Conservation (phyloP, 2,797 vertebrate genomes). For the Arnoldichthys spilopterus region DNA sequence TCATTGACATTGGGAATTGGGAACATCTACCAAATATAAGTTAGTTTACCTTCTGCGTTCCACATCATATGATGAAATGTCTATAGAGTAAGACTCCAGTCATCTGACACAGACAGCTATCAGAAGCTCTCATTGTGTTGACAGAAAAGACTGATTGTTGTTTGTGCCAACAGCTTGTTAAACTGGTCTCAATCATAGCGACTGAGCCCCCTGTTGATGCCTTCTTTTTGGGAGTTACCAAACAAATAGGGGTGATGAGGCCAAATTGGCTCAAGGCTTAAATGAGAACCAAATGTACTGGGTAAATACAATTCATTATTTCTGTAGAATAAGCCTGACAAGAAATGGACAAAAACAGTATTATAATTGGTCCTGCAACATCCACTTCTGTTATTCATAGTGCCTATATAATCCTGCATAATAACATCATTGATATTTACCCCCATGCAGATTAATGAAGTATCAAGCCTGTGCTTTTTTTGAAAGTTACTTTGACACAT, state of each 20-base stretch:
- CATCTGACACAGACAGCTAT: background rate
- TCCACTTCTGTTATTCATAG: background rate
- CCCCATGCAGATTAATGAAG: too few relatives aligned
- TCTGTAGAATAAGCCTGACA: background rate
- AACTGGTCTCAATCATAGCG: constrained; percentile 34
- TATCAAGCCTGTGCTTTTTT: background rate
- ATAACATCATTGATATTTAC: too few relatives aligned
- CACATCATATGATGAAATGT: constrained; percentile 14
- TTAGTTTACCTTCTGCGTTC: constrained; percentile 32
- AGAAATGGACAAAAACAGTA: constrained; percentile 35
- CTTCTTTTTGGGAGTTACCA: constrained; percentile 33
- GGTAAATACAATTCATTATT: constrained; percentile 19
- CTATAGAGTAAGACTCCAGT: background rate
- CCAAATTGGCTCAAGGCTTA: constrained; percentile 28
- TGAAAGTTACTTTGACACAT: background rate
- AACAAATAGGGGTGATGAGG: constrained; percentile 19
- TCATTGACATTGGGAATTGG: background rate
- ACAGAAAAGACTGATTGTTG: background rate
- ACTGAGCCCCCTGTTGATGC: constrained; percentile 19
- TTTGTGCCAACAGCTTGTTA: constrained; percentile 38
- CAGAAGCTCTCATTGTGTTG: constrained; percentile 7
- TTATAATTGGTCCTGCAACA: constrained; percentile 14
- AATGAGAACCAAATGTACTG: constrained; percentile 31
- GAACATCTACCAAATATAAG: constrained; percentile 34
- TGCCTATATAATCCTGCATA: background rate